phyloP scores from a whole-genome alignment of 2,113 vertebrate genomes.

The Sturnus vulgaris region DNA sequence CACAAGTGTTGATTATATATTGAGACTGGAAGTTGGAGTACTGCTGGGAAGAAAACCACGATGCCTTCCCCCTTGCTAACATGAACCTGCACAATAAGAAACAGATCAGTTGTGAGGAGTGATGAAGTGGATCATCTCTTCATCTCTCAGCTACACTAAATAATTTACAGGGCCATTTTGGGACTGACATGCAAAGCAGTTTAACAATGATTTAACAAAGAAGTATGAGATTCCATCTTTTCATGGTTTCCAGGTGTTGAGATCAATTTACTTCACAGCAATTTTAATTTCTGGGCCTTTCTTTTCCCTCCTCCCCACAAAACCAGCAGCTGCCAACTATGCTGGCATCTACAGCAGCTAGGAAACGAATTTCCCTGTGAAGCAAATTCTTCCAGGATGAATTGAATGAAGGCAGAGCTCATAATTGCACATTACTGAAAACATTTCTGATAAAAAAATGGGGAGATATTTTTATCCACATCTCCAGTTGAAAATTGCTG shows the following conservation, averaged over 20 bases:
- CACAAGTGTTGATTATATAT: background rate
- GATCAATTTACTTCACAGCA: background rate
- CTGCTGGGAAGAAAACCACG: background rate
- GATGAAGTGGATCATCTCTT: constrained; percentile 32
- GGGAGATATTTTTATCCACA: constrained; percentile 74
- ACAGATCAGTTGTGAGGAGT: background rate
- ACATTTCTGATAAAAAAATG: constrained; percentile 64
- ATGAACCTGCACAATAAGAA: background rate
- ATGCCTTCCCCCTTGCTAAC: background rate
- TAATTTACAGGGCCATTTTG: constrained; percentile 38
- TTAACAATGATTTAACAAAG: constrained; percentile 42
- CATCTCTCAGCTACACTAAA: constrained; percentile 43
- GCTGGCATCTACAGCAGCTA: constrained; percentile 47
- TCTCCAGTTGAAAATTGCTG: constrained; percentile 76
- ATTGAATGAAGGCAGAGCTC: constrained; percentile 70
- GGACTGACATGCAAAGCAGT: constrained; percentile 25
- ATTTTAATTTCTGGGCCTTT: constrained; percentile 20
- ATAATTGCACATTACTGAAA: constrained; percentile 72
- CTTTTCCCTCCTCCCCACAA: background rate
- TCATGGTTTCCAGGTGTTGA: constrained; percentile 46
- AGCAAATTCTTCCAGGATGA: constrained; percentile 67
- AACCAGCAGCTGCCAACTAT: constrained; percentile 33
- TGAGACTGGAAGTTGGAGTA: background rate
- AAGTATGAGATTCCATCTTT: background rate
- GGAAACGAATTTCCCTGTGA: constrained; percentile 62